These are phyloP conservation scores for Muntiacus muntjak DNA, from an alignment of 2,113 vertebrate species.

Conservation along the genomic window DNA sequence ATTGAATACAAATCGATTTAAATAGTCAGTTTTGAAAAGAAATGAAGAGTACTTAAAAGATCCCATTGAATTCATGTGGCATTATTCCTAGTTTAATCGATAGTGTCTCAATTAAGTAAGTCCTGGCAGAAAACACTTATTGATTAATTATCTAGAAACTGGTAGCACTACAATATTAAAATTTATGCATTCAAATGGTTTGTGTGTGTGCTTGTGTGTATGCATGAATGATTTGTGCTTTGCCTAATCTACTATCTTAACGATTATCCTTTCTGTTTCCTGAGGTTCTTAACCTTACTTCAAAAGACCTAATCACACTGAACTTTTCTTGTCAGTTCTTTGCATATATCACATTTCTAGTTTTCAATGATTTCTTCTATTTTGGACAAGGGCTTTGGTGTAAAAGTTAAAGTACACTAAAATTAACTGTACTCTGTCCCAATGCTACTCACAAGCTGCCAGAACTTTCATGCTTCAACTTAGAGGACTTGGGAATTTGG, in stretches of 20 bases:
- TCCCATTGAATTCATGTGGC: constrained; percentile 19
- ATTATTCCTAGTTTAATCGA: constrained; percentile 19
- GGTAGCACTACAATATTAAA: not conserved
- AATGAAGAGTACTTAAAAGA: constrained; percentile 34
- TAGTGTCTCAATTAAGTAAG: constrained; percentile 2
- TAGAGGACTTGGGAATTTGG: not conserved
- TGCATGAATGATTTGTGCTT: not conserved
- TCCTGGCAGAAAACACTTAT: not conserved
- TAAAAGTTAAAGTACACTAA: not conserved
- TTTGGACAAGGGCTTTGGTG: not conserved
- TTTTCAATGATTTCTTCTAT: constrained; percentile 29
- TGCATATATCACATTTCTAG: not conserved
- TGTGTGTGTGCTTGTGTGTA: not conserved
- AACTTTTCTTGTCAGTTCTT: not conserved
- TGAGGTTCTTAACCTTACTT: not conserved
- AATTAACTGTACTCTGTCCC: not conserved
- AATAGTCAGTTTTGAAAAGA: constrained; percentile 24
- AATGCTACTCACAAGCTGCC: not conserved
- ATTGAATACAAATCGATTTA: constrained; percentile 19
- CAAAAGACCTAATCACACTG: not conserved
- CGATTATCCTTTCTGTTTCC: not conserved
- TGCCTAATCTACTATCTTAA: not conserved
- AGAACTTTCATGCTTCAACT: constrained; percentile 24
- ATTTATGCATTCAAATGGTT: not conserved
- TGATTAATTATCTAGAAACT: not conserved